A percentile compares a stretch with the other conserved stretches of the same genome.
These are phyloP conservation scores for Sebastes dallii DNA, from an alignment of 2,797 vertebrate genomes.

Conservation along the genomic window DNA sequence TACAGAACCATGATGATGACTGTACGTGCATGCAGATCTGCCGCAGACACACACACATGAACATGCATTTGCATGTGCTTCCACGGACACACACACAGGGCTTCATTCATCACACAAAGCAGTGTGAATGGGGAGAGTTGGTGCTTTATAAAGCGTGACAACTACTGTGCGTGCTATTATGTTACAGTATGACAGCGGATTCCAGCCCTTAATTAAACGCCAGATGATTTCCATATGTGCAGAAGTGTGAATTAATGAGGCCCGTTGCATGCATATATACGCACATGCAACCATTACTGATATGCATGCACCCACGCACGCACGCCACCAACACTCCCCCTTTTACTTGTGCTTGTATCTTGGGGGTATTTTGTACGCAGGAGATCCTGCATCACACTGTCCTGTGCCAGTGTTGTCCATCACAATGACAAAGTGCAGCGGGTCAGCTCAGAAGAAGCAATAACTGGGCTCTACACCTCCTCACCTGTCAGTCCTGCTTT, in stretches of 20 bases:
- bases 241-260: constrained; percentile 60
- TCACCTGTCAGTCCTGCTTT: constrained; percentile 76
- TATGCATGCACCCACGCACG: constrained; percentile 40
- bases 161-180: background rate
- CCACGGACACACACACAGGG: constrained; percentile 24
- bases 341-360: constrained; percentile 22
- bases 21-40: constrained; percentile 22
- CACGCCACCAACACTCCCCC: background rate
- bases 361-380: constrained; percentile 37
- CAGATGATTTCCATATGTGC: constrained; percentile 18
- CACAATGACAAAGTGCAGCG: constrained; percentile 75
- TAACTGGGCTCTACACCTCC: constrained; percentile 69
- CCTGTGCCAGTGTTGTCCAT: constrained; percentile 66
- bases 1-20: background rate
- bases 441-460: constrained; percentile 68
- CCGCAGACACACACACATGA: background rate
- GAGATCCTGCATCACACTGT: constrained; percentile 39
- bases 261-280: constrained; percentile 46
- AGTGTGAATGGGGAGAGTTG: constrained; percentile 13
- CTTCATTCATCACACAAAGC: constrained; percentile 55
- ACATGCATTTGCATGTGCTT: constrained; percentile 20
- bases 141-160: constrained; percentile 14
- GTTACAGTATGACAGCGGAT: background rate
- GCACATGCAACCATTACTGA: constrained; percentile 27
- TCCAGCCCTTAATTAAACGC: constrained; percentile 19